Conservation (phyloP, 2,888 invertebrate genomes). For the Mythimna loreyi region DNA sequence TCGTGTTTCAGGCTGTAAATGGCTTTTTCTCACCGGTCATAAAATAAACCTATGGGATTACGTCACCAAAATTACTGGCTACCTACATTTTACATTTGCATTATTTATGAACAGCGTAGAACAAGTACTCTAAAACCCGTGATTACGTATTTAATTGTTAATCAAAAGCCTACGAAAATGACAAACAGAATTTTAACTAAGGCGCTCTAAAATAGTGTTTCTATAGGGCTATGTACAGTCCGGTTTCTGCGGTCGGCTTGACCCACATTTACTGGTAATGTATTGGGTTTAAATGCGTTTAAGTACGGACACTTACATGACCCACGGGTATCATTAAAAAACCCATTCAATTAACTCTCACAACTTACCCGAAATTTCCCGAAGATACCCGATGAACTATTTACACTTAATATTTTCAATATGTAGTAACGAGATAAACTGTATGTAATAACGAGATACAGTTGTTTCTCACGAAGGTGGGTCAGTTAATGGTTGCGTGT, state of each 20-base stretch:
- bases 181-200: conserved; percentile 42
- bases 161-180: conserved; percentile 40
- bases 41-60: conserved; percentile 26
- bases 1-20: conserved; percentile 16
- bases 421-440: too few relatives aligned
- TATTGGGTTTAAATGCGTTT: conserved; percentile 58
- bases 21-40: conserved; percentile 8
- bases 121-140: conserved; percentile 9
- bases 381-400: conserved; percentile 16
- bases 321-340: conserved; percentile 59
- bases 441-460: too few relatives aligned
- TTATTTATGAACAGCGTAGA: conserved; percentile 6
- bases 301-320: conserved; percentile 60
- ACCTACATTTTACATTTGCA: conserved; percentile 6
- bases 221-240: conserved; percentile 3
- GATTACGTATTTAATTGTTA: conserved; percentile 34
- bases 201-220: conserved; percentile 15
- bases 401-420: conserved; percentile 9
- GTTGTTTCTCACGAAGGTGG: too few relatives aligned
- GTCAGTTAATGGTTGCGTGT: too few relatives aligned
- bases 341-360: conserved; percentile 58
- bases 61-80: conserved; percentile 6
- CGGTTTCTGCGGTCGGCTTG: conserved; percentile 47
- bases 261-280: conserved; percentile 59
- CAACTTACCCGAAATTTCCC: conserved; percentile 21